Evolutionary conservation across 2,797 vertebrate species (phyloP), one percentile per base, ranked within the genome.

Genomic region (Loriculus beryllinus): DNA sequence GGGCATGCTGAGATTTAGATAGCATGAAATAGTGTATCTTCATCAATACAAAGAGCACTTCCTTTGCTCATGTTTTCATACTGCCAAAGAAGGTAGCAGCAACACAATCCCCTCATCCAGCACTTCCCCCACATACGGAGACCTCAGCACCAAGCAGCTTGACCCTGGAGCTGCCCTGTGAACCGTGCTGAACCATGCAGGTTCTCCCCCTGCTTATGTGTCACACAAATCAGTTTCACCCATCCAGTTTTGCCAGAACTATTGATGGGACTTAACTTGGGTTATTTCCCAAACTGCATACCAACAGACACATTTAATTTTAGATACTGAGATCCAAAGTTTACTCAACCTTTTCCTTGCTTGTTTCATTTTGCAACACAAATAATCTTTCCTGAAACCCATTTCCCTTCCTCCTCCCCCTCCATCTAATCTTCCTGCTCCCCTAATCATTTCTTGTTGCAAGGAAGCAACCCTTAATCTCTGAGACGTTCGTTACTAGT

Each of bases 81-180:
- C n/a, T 35, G 26, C 45, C 20, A 15, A 43, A 33, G 63, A 47
- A 4, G 1, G n/a, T 10, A 67, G 21, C 48, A 74, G 68, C 42
- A 52, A 16, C 10, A 9, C 4, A 31, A 43, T 35, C 5, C 26
- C 29, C 33, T 33, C 22, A 52, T 3, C 29, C 56, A 74, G 39
- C 25, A 37, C 9, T 12, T 48, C 15, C 28, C 25, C 42, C 0
- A 0, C 2, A 1, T 20, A 10, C 1, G 1, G 40, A 60, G 64
- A 51, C 28, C 4, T 33, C 31, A 51, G 13, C 17, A 7, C 13
- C 6, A 1, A 29, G 42, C 56, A 74, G 37, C 54, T 45, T 42
- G 54, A 14, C 31, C 17, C 52, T n/a, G 45, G 40, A 45, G 40
- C 52, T 76, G 42, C n/a, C 18, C 45, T 21, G 15, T 12, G 31